A percentile compares a stretch with the other conserved stretches of the same genome.
Conservation (phyloP, 2,797 vertebrate genomes). For the Anomalospiza imberbis region DNA sequence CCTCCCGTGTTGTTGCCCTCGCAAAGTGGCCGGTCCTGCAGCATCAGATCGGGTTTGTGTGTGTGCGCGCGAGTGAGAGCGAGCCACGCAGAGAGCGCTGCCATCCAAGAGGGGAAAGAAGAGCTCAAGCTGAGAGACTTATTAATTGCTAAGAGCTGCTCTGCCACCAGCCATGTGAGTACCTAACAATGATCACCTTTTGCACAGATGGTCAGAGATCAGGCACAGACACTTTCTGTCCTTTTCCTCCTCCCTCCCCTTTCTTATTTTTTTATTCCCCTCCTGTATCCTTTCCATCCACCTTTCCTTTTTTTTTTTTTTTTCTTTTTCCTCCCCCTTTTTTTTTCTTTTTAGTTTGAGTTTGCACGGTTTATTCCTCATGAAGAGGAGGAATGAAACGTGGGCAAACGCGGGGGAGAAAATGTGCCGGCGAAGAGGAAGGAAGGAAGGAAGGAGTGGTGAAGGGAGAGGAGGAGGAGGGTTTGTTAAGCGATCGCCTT, state of each 20-base stretch:
- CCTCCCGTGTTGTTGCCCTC: conserved; percentile 65
- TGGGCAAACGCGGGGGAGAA: background rate
- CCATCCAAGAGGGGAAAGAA: conserved; percentile 52
- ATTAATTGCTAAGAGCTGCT: conserved; percentile 60
- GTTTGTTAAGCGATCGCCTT: conserved; percentile 46
- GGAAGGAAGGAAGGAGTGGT: conserved; percentile 53
- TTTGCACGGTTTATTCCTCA: conserved; percentile 3
- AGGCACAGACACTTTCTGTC: conserved; percentile 15
- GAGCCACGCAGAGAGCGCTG: background rate
- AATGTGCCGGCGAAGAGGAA: conserved; percentile 24
- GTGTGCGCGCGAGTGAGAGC: background rate
- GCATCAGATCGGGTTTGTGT: conserved; percentile 44
- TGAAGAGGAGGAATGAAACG: conserved; percentile 7
- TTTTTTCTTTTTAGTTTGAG: background rate
- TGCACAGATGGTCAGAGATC: conserved; percentile 31
- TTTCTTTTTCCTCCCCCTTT: too few relatives aligned
- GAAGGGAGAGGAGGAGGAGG: background rate
- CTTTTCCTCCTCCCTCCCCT: background rate
- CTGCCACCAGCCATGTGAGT: conserved; percentile 77
- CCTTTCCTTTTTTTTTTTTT: background rate
- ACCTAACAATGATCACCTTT: conserved; percentile 58
- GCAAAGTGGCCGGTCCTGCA: conserved; percentile 66
- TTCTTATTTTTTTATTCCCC: background rate
- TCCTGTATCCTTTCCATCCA: background rate
- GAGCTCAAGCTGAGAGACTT: conserved; percentile 58